Conservation (phyloP, 2,113 vertebrate species). For the Malurus alboscapulatus region DNA sequence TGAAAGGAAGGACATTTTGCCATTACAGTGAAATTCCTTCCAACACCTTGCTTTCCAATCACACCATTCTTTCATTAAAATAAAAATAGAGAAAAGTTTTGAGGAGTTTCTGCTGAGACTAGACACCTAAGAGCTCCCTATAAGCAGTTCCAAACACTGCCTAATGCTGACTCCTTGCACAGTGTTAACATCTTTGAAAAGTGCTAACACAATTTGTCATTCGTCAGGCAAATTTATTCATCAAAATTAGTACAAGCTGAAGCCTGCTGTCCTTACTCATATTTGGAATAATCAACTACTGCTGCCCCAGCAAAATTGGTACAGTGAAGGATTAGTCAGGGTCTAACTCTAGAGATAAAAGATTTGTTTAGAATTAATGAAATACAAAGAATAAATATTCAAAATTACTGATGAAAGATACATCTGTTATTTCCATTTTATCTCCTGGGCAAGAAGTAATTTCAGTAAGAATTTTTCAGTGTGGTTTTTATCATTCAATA, state of each 20-base stretch:
- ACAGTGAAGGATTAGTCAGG: neutral
- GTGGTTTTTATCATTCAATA: conserved; percentile 1
- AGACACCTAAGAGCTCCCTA: neutral
- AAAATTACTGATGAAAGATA: conserved; percentile 16
- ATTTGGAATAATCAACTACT: conserved; percentile 12
- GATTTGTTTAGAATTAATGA: neutral
- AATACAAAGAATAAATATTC: conserved; percentile 30
- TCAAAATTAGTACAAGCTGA: conserved; percentile 29
- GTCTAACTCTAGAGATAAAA: neutral
- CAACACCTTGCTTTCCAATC: neutral
- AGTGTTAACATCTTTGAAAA: conserved; percentile 28
- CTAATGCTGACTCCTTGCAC: neutral
- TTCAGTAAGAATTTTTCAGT: conserved; percentile 14
- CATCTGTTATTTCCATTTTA: conserved; percentile 10
- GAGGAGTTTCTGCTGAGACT: neutral
- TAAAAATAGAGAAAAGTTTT: neutral
- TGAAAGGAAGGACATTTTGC: neutral
- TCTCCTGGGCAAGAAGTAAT: conserved; percentile 9
- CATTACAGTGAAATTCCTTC: neutral
- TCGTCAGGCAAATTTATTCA: conserved; percentile 4
- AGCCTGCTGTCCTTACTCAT: conserved; percentile 5
- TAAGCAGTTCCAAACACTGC: neutral
- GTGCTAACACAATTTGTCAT: conserved; percentile 19
- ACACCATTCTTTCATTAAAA: neutral
- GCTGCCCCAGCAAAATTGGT: neutral